These are phyloP conservation scores for Phymastichus coffea DNA, from an alignment of 1,140 invertebrate species.

Conservation along the genomic window DNA sequence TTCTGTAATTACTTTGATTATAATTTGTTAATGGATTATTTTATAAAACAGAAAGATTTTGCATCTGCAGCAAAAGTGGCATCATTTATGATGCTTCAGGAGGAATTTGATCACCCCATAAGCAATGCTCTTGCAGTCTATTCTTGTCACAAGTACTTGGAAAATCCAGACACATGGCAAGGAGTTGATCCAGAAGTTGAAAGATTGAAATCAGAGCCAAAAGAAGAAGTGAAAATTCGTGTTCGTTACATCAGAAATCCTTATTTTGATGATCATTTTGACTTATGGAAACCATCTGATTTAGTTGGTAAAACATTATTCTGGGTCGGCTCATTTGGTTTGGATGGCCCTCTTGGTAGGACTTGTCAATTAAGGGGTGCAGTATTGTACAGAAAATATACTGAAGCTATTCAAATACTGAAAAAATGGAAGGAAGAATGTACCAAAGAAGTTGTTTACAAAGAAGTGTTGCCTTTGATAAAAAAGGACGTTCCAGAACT, in stretches of 20 bases:
- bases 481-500: conserved; percentile 42
- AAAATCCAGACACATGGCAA: conserved; percentile 60
- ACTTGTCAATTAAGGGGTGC: conserved; percentile 71
- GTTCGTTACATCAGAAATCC: conserved; percentile 79
- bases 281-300: conserved; percentile 67
- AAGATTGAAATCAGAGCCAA: conserved; percentile 47
- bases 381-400: conserved; percentile 68
- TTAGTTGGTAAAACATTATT: conserved; percentile 78
- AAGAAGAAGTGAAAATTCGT: conserved; percentile 74
- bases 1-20: conserved; percentile 79
- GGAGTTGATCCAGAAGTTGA: conserved; percentile 42
- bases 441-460: conserved; percentile 45
- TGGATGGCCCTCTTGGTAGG: conserved; percentile 59
- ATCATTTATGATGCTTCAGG: conserved; percentile 82
- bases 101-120: conserved; percentile 77
- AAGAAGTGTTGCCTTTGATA: conserved; percentile 52
- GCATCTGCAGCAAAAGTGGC: conserved; percentile 75
- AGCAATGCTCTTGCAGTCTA: conserved; percentile 70
- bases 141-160: conserved; percentile 75
- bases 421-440: conserved; percentile 41
- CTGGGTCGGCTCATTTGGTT: conserved; percentile 60
- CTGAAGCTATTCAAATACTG: conserved; percentile 56
- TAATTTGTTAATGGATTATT: conserved; percentile 81
- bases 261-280: conserved; percentile 86
- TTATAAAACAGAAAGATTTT: conserved; percentile 71